Conservation (phyloP, 2,797 vertebrate genomes). For the Chaetophractus vellerosus region DNA sequence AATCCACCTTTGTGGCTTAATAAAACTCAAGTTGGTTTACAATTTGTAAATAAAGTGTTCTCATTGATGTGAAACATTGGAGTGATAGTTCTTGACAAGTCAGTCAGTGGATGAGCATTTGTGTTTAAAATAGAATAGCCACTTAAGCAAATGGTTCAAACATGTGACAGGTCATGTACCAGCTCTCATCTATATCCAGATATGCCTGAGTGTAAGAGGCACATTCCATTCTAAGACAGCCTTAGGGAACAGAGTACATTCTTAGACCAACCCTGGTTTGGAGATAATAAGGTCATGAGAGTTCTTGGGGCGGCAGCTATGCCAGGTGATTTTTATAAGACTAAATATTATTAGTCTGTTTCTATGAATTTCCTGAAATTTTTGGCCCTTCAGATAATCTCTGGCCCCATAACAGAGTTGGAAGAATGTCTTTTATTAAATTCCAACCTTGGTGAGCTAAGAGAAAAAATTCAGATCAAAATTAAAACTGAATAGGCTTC, state of each 20-base stretch:
- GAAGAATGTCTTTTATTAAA: conserved; percentile 76
- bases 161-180: neutral
- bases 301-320: neutral
- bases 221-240: neutral
- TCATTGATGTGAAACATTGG: neutral
- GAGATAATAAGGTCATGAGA: neutral
- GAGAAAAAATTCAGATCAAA: conserved; percentile 63
- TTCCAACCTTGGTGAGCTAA: conserved; percentile 51
- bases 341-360: conserved; percentile 56
- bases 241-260: neutral
- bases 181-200: neutral
- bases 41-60: neutral
- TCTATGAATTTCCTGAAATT: conserved; percentile 57
- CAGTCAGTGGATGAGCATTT: neutral
- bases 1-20: neutral
- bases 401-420: conserved; percentile 29
- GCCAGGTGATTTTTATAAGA: conserved; percentile 42
- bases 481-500: conserved; percentile 73
- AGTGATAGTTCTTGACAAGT: neutral
- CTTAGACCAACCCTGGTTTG: neutral
- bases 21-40: neutral
- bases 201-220: neutral
- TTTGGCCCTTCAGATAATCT: neutral
- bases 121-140: neutral
- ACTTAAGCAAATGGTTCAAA: neutral